A percentile compares a stretch with the other conserved stretches of the same genome.
Evolutionary conservation across 2,888 invertebrate species (phyloP).

Genomic region (Blastobasis lacticolella): DNA sequence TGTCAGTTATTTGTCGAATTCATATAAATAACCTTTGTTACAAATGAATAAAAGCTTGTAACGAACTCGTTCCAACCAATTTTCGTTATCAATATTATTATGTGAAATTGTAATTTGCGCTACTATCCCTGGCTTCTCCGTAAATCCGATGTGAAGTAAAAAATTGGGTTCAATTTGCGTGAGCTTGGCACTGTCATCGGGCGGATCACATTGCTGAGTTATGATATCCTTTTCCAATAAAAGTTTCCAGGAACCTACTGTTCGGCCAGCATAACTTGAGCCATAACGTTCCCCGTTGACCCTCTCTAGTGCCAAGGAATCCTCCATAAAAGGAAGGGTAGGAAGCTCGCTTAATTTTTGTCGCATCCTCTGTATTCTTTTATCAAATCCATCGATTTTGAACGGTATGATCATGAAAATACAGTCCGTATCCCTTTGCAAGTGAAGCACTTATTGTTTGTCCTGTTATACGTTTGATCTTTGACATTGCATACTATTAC

Average conservation of each 20-base stretch:
- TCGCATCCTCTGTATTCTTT: not conserved
- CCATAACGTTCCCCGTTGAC: no score
- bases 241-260: not conserved
- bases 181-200: conserved; percentile 5
- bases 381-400: not conserved
- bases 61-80: no score
- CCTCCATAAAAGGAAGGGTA: no score
- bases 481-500: not conserved
- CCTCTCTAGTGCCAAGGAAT: no score
- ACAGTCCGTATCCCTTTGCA: not conserved
- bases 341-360: no score
- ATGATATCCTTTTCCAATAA: conserved; percentile 9
- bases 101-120: no score
- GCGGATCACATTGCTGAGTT: conserved; percentile 7
- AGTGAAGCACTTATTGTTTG: not conserved
- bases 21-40: no score
- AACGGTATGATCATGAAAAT: not conserved
- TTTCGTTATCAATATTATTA: no score
- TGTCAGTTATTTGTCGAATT: no score
- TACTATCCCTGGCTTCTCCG: no score
- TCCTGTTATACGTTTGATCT: not conserved
- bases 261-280: no score
- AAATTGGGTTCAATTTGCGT: conserved; percentile 7
- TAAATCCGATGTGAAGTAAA: not conserved
- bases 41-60: no score